These are phyloP conservation scores for Nothobranchius furzeri DNA, from an alignment of 2,113 vertebrate genomes.

Conservation along the genomic window DNA sequence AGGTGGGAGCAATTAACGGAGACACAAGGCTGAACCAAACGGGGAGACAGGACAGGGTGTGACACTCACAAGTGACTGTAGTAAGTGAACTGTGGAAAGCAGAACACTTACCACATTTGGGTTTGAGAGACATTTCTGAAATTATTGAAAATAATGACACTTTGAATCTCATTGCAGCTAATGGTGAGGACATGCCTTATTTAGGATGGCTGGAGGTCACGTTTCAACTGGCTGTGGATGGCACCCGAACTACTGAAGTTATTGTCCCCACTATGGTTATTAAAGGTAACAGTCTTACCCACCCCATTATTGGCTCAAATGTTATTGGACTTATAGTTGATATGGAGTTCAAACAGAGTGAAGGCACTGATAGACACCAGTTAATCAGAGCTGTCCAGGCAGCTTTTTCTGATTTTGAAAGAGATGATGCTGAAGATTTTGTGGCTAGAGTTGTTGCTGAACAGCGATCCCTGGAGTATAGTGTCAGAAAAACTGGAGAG, in stretches of 20 bases:
- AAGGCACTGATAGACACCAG: background rate
- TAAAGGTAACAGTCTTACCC: background rate
- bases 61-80: slow-evolving; percentile 1
- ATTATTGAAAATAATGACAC: no score
- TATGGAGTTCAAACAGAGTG: background rate
- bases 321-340: background rate
- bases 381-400: background rate
- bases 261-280: background rate
- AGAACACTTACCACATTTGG: background rate
- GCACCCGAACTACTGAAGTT: background rate
- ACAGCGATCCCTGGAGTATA: background rate
- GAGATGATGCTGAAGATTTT: background rate
- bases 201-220: background rate
- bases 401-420: slow-evolving; percentile 6
- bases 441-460: no score
- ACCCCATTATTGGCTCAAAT: slow-evolving; percentile 3
- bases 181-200: no score
- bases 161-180: no score
- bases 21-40: no score
- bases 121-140: background rate
- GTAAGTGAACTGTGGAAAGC: background rate
- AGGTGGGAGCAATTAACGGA: no score
- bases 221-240: background rate
- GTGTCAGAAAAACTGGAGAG: background rate
- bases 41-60: no score